Percentiles rank a stretch among this genome's conserved stretches.
These are phyloP conservation scores for Oryzias woworae DNA, from an alignment of 2,113 vertebrate genomes.

Conservation along the genomic window DNA sequence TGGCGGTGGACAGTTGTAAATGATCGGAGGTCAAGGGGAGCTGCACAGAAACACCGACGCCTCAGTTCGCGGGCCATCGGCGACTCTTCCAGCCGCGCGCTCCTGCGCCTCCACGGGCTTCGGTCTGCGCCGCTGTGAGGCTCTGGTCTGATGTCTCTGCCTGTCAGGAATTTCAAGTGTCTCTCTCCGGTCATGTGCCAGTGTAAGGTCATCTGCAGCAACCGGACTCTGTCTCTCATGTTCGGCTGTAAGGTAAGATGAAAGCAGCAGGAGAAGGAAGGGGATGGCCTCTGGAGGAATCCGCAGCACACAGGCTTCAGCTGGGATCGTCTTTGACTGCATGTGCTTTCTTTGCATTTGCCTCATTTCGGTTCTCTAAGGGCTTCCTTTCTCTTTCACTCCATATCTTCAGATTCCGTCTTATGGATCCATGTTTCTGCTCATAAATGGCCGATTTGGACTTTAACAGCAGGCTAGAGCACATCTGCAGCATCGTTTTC, in stretches of 20 bases:
- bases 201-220: slow-evolving; percentile 86
- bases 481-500: slow-evolving; percentile 3
- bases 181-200: slow-evolving; percentile 85
- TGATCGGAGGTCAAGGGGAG: slow-evolving; percentile 1
- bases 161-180: slow-evolving; percentile 80
- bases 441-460: slow-evolving; percentile 30
- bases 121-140: slow-evolving; percentile 45
- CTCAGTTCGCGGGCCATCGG: slow-evolving; percentile 15
- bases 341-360: background rate
- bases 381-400: too few species aligned
- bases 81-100: background rate
- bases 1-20: slow-evolving; percentile 11
- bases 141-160: slow-evolving; percentile 76
- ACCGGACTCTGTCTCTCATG: slow-evolving; percentile 84
- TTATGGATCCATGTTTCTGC: background rate
- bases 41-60: background rate
- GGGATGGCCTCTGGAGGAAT: slow-evolving; percentile 21
- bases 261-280: background rate
- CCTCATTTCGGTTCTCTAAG: background rate
- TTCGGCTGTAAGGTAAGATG: slow-evolving; percentile 84
- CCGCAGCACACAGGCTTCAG: background rate
- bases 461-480: slow-evolving; percentile 18
- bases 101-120: background rate
- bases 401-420: too few species aligned
- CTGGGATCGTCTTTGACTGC: slow-evolving; percentile 4